Percentiles rank a stretch among this genome's conserved stretches.
Evolutionary conservation across 2,797 vertebrate genomes (phyloP).

Genomic region (Acrossocheilus fasciatus): DNA sequence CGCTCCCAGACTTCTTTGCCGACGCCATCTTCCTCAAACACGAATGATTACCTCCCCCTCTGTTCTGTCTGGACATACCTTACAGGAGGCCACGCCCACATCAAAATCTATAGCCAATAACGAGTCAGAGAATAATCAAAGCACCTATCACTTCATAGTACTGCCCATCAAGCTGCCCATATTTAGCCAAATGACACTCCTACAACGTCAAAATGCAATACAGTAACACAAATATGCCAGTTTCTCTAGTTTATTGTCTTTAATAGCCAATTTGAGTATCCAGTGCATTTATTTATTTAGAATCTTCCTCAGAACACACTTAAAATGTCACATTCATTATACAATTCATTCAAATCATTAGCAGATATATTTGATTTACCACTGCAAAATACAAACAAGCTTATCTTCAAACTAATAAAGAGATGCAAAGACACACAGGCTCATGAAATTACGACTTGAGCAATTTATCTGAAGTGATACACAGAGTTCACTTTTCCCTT

Average conservation of each 20-base stretch:
- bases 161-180: conserved; percentile 35
- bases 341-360: neutral
- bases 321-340: neutral
- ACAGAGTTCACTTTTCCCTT: neutral
- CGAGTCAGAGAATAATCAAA: neutral
- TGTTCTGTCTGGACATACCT: conserved; percentile 44
- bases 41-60: conserved; percentile 68
- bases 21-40: conserved; percentile 81
- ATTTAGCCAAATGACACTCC: conserved; percentile 13
- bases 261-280: neutral
- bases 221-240: neutral
- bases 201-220: neutral
- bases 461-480: neutral
- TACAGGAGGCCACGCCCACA: conserved; percentile 60
- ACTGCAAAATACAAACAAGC: conserved; percentile 4
- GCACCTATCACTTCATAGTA: conserved; percentile 65
- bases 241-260: neutral
- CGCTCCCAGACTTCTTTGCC: conserved; percentile 70
- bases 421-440: neutral
- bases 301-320: neutral
- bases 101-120: conserved; percentile 62
- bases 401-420: neutral
- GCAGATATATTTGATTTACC: neutral
- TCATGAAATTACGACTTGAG: neutral
- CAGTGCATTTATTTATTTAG: neutral